phyloP scores from a whole-genome alignment of 2,888 invertebrate genomes.

The Xanthia icteritia region DNA sequence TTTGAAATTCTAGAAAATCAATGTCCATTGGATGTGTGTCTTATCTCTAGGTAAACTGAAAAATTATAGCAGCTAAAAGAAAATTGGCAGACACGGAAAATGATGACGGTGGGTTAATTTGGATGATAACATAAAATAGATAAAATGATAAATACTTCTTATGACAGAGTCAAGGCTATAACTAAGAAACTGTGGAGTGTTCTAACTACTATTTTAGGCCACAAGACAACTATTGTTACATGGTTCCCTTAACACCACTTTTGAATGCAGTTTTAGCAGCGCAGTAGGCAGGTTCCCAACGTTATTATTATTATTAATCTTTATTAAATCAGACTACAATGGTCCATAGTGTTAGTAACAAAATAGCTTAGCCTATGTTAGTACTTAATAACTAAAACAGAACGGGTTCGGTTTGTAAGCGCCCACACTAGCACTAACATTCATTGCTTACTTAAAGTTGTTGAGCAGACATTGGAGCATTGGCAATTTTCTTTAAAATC shows the following conservation, averaged over 20 bases:
- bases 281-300: too few species aligned
- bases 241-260: too few species aligned
- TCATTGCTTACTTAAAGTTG: neutral
- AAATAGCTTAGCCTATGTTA: too few species aligned
- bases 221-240: neutral
- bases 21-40: neutral
- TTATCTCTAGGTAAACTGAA: neutral
- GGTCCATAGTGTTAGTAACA: too few species aligned
- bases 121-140: neutral
- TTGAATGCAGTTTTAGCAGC: too few species aligned
- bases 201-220: neutral
- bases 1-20: neutral
- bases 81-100: slow-evolving; percentile 8
- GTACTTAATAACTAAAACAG: too few species aligned
- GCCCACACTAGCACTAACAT: too few species aligned
- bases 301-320: too few species aligned
- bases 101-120: neutral
- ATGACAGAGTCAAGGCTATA: neutral
- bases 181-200: neutral
- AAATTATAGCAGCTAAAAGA: slow-evolving; percentile 1
- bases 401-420: too few species aligned
- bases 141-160: neutral
- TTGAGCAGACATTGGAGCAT: neutral
- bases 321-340: too few species aligned
- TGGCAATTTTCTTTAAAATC: neutral